Evolutionary conservation across 2,797 vertebrate species (phyloP).

Genomic region (Pempheris klunzingeri): DNA sequence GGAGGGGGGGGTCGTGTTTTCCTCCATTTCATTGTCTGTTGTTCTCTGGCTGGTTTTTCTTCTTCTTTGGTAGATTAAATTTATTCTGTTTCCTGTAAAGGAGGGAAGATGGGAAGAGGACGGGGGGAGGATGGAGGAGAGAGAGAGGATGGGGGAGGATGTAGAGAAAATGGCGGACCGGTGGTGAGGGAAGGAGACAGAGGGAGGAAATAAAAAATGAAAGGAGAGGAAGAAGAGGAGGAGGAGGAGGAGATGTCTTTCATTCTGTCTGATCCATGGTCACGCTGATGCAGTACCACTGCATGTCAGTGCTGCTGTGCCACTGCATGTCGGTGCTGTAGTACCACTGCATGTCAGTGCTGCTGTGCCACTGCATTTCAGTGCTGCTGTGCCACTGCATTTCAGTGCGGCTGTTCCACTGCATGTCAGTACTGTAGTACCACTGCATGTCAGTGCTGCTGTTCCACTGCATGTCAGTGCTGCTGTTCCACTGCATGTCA

Average conservation of each 20-base stretch:
- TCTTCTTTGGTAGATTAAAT: constrained; percentile 5
- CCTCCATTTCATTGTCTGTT: constrained; percentile 48
- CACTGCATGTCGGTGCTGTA: not conserved
- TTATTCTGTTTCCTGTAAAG: constrained; percentile 20
- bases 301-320: not conserved
- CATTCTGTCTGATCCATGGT: not conserved
- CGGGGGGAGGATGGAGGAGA: constrained; percentile 14
- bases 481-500: not conserved
- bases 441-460: not conserved
- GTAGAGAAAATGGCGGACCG: constrained; percentile 65
- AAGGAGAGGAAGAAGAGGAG: not conserved
- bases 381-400: not conserved
- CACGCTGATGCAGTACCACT: not conserved
- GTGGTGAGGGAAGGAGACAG: constrained; percentile 45
- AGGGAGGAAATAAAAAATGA: not conserved
- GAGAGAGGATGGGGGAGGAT: constrained; percentile 28
- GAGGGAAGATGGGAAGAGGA: not conserved
- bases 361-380: not conserved
- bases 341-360: not conserved
- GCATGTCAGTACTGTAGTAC: not conserved
- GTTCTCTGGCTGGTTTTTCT: not conserved
- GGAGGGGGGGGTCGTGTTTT: not conserved
- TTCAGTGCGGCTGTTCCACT: not conserved
- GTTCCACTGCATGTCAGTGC: not conserved
- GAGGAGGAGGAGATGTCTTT: not conserved